Conservation (phyloP, 2,797 vertebrate species). For the Selene dorsalis region DNA sequence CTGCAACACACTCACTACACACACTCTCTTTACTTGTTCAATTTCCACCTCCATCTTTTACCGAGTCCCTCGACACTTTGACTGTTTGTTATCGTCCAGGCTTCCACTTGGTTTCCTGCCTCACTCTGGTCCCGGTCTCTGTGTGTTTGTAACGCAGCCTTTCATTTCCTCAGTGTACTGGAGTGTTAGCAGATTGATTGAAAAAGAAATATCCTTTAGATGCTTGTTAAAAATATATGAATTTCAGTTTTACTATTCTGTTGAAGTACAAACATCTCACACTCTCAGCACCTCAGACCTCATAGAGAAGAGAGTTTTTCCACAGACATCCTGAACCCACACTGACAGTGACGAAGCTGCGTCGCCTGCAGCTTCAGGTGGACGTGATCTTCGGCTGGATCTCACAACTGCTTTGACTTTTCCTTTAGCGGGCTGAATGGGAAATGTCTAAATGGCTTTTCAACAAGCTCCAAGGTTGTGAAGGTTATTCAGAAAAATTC, state of each 20-base stretch:
- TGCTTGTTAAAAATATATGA: background rate
- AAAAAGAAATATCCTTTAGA: too few species aligned
- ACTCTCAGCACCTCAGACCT: too few species aligned
- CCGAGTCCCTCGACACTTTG: slow-evolving; percentile 34
- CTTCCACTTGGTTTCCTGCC: slow-evolving; percentile 15
- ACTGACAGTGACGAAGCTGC: background rate
- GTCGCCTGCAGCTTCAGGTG: background rate
- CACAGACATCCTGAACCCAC: background rate
- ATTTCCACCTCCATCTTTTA: slow-evolving; percentile 24
- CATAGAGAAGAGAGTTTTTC: too few species aligned
- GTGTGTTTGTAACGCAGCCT: background rate
- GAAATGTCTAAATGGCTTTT: background rate
- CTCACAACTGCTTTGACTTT: background rate
- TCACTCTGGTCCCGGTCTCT: slow-evolving; percentile 8
- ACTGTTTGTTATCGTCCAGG: slow-evolving; percentile 50
- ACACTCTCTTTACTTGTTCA: background rate
- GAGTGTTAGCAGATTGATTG: background rate
- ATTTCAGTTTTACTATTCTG: background rate
- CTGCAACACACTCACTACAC: slow-evolving; percentile 4
- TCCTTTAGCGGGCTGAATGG: background rate
- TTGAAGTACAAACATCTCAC: background rate
- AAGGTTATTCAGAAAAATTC: background rate
- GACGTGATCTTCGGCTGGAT: background rate
- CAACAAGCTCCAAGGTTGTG: rapidly evolving
- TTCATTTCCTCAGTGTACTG: background rate